A percentile compares a stretch with the other conserved stretches of the same genome.
phyloP scores from a whole-genome alignment of 2,888 invertebrate genomes.

The Eugnorisma glareosa region DNA sequence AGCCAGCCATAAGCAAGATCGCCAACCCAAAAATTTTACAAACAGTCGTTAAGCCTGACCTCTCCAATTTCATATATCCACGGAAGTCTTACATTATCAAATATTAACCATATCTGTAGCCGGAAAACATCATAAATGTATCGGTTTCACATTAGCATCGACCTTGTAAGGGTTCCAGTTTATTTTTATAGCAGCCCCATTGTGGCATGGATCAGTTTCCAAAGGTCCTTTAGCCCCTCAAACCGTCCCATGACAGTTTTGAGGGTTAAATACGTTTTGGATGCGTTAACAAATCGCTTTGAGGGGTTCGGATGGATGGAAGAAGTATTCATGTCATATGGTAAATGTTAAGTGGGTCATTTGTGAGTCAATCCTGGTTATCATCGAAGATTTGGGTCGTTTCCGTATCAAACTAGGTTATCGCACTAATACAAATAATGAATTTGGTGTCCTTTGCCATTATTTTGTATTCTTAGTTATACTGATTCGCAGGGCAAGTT shows the following conservation, averaged over 20 bases:
- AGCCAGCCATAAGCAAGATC: background rate
- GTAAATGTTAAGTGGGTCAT: slow-evolving; percentile 33
- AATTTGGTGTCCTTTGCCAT: background rate
- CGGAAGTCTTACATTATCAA: slow-evolving; percentile 40
- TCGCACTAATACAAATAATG: background rate
- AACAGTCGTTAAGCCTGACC: slow-evolving; percentile 3
- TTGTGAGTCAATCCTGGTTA: slow-evolving; percentile 16
- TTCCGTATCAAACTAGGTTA: slow-evolving; percentile 15
- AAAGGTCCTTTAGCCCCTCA: slow-evolving; percentile 49
- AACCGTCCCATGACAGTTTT: slow-evolving; percentile 60
- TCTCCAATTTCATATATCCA: slow-evolving; percentile 11
- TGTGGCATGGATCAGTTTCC: slow-evolving; percentile 67
- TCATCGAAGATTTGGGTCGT: slow-evolving; percentile 29
- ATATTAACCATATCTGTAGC: slow-evolving; percentile 47
- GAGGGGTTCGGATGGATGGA: slow-evolving; percentile 36
- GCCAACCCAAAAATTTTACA: background rate
- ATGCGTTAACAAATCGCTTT: slow-evolving; percentile 57
- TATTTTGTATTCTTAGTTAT: background rate
- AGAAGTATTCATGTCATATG: slow-evolving; percentile 47
- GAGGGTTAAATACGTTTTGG: slow-evolving; percentile 57
- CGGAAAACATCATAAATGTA: slow-evolving; percentile 61
- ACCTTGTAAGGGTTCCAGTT: slow-evolving; percentile 70
- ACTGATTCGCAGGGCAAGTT: background rate
- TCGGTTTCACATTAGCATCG: slow-evolving; percentile 71
- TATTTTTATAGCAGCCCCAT: slow-evolving; percentile 71